Evolutionary conservation across 2,113 vertebrate species (phyloP), one percentile per base, ranked within the genome.

Genomic region (Microtus ochrogaster): DNA sequence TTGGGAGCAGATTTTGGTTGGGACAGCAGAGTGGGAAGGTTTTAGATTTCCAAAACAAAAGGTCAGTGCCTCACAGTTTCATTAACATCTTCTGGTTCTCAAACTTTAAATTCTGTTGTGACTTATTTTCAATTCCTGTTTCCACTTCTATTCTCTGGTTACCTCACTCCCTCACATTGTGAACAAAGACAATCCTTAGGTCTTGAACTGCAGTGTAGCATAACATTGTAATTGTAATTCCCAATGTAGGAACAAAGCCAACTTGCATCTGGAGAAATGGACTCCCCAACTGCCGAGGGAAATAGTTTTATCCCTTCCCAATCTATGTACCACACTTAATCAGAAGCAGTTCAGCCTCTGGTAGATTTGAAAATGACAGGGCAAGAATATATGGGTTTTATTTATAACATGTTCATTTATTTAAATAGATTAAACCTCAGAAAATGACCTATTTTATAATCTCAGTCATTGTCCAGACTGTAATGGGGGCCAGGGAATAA

Each of bases 371-470:
- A 76, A 11, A 2, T 12, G 11, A 5, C 5, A 55, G 17, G 7
- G 30, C 16, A 49, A 24, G 47, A 17, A 92, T 58, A 52, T 30
- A 6, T 5, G 5, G 41, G 19, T 68, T 96, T 91, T 81, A 90
- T 41, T 68, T 89, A 21, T n/a, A 96, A 86, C n/a, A 3, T 1
- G 76, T 77, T 92, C 47, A 10, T 44, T 52, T 16, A 77, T 16
- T 63, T 47, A 77, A 70, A 72, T 88, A 4, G 17, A 36, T 66
- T 61, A 94, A 65, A 58, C 2, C 5, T 91, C 19, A 41, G 11
- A 89, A 86, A 93, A 63, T 83, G n/a, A 83, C 12, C 16, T 2
- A 52, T 36, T 93, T 91, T 61, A 33, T 72, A 70, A 91, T 89
- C 5, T 5, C 7, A 66, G 39, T 65, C 58, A 87, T 36, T 85